Conservation (phyloP, 2,888 invertebrate genomes). For the Pammene aurita region DNA sequence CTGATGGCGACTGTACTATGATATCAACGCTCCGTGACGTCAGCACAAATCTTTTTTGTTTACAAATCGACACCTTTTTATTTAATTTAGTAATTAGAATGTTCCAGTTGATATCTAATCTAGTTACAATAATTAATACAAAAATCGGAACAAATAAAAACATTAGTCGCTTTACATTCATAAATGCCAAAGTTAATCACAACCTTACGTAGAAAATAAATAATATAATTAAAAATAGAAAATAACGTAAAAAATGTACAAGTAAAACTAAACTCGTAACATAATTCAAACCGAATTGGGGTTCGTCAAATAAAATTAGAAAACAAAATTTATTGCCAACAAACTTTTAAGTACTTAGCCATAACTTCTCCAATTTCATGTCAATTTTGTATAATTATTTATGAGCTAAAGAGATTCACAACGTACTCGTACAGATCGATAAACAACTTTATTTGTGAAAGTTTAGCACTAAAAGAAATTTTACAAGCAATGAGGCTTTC, state of each 20-base stretch:
- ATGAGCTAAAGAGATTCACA: conserved; percentile 46
- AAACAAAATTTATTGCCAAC: conserved; percentile 47
- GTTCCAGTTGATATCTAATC: too few species aligned
- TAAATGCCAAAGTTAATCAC: conserved; percentile 48
- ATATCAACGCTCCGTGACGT: too few species aligned
- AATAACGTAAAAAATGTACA: conserved; percentile 43
- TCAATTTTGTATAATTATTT: conserved; percentile 25
- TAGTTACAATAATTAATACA: neutral
- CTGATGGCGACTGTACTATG: too few species aligned
- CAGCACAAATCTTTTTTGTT: too few species aligned
- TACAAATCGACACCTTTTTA: too few species aligned
- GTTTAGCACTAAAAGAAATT: neutral
- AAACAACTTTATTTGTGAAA: conserved; percentile 8
- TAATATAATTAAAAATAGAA: conserved; percentile 44
- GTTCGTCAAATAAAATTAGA: conserved; percentile 45
- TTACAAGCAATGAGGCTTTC: neutral
- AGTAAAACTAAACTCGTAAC: conserved; percentile 48
- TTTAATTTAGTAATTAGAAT: too few species aligned
- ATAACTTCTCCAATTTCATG: conserved; percentile 45
- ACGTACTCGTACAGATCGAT: conserved; percentile 5
- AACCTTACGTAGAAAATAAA: conserved; percentile 59
- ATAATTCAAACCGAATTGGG: conserved; percentile 13
- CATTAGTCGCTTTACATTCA: conserved; percentile 23
- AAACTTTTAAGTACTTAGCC: conserved; percentile 66
- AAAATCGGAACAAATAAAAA: conserved; percentile 15